Percentiles rank a stretch among this genome's conserved stretches.
Evolutionary conservation across 2,888 invertebrate species (phyloP).

Genomic region (Endomychus coccineus): DNA sequence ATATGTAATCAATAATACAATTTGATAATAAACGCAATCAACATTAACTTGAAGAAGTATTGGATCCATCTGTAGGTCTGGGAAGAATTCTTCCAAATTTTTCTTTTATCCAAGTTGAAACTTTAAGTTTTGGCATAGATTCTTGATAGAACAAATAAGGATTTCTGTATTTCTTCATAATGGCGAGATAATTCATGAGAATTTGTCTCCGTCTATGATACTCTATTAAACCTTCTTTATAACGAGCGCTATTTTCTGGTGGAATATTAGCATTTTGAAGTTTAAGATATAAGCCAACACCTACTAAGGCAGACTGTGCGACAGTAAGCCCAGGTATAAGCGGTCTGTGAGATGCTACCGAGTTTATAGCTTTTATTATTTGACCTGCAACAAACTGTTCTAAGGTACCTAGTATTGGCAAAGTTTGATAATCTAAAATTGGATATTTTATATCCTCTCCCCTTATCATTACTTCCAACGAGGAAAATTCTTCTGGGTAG

Average conservation of each 20-base stretch:
- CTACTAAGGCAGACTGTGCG: slow-evolving; percentile 48
- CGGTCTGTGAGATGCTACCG: slow-evolving; percentile 49
- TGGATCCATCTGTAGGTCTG: too few species aligned
- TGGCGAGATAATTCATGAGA: slow-evolving; percentile 38
- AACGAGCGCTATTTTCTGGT: slow-evolving; percentile 34
- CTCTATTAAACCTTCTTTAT: slow-evolving; percentile 41
- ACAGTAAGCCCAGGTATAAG: slow-evolving; percentile 53
- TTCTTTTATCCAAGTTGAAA: slow-evolving; percentile 10
- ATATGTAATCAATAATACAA: too few species aligned
- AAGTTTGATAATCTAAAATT: slow-evolving; percentile 42
- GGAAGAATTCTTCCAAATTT: slow-evolving; percentile 4
- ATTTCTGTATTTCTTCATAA: slow-evolving; percentile 48
- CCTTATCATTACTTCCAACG: slow-evolving; percentile 41
- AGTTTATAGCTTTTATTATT: slow-evolving; percentile 49
- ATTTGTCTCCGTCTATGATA: slow-evolving; percentile 35
- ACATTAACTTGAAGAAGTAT: too few species aligned
- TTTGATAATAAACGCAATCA: too few species aligned
- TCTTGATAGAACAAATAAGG: slow-evolving; percentile 48
- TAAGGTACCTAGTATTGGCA: slow-evolving; percentile 54
- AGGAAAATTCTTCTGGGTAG: slow-evolving; percentile 47
- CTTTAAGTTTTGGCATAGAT: slow-evolving; percentile 26
- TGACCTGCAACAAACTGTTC: slow-evolving; percentile 53
- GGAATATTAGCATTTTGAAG: slow-evolving; percentile 43
- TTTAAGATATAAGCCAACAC: slow-evolving; percentile 53
- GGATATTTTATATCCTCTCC: slow-evolving; percentile 40